Conservation (phyloP, 2,888 invertebrate species). For the Hirtodrosophila trivittata region DNA sequence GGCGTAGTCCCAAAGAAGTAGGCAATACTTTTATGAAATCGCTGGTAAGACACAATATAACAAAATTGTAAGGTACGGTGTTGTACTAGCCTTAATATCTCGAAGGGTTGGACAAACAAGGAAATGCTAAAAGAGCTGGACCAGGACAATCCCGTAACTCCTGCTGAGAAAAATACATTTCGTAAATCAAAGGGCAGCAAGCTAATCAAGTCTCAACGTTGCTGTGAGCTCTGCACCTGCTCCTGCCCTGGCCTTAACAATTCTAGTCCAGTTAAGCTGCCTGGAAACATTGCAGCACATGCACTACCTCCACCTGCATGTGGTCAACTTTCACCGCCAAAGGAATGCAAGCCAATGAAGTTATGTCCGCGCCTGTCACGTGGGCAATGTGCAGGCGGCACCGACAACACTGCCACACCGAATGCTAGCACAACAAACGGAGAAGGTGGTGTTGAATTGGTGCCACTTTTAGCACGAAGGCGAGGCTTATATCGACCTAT, state of each 20-base stretch:
- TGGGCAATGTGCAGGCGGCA: constrained; percentile 51
- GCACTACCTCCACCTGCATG: constrained; percentile 23
- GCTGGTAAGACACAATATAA: constrained; percentile 85
- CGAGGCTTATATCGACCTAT: constrained; percentile 86
- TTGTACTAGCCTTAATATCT: not conserved
- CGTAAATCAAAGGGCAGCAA: constrained; percentile 77
- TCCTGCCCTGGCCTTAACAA: constrained; percentile 74
- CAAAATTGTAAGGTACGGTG: too few species aligned
- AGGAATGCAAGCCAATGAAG: constrained; percentile 58
- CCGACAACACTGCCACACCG: constrained; percentile 30
- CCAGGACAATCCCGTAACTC: constrained; percentile 82
- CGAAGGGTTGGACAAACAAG: constrained; percentile 84
- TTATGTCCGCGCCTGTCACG: constrained; percentile 72
- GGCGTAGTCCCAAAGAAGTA: constrained; percentile 89
- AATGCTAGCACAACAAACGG: constrained; percentile 57
- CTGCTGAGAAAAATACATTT: constrained; percentile 80
- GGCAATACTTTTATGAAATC: constrained; percentile 91
- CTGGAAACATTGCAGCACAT: constrained; percentile 31
- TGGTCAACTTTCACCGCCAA: constrained; percentile 29
- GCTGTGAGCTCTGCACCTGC: constrained; percentile 82
- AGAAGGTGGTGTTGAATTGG: constrained; percentile 89
- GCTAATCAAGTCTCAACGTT: constrained; percentile 68
- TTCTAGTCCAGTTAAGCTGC: constrained; percentile 59
- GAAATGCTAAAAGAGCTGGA: constrained; percentile 83
- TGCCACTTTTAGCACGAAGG: constrained; percentile 89